Percentiles rank a stretch among this genome's conserved stretches.
Evolutionary conservation across 2,797 vertebrate species (phyloP).

Genomic region (Menidia menidia): DNA sequence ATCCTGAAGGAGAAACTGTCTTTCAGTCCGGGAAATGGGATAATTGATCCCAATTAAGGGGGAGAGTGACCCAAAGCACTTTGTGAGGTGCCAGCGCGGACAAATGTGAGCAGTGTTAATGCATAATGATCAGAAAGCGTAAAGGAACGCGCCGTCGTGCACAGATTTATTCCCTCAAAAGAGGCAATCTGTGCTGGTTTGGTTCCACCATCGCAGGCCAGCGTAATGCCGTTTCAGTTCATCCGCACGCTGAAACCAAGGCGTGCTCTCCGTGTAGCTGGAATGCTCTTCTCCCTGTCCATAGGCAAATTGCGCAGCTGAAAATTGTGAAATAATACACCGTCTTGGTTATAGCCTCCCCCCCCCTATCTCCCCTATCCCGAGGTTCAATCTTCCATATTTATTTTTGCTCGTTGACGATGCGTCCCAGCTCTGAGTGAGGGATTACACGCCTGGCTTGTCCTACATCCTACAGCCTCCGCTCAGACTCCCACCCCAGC

Average conservation of each 20-base stretch:
- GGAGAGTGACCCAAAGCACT: conserved; percentile 73
- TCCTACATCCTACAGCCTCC: conserved; percentile 67
- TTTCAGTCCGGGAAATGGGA: conserved; percentile 75
- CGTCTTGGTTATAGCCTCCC: conserved; percentile 29
- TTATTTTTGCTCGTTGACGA: conserved; percentile 68
- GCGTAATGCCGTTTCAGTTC: conserved; percentile 10
- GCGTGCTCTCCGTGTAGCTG: neutral
- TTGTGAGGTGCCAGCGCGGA: conserved; percentile 32
- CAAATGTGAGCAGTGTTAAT: conserved; percentile 68
- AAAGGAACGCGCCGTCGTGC: conserved; percentile 48
- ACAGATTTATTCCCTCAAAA: conserved; percentile 16
- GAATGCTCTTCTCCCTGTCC: neutral
- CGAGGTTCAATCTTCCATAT: conserved; percentile 57
- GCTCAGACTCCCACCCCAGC: conserved; percentile 33
- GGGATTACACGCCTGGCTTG: conserved; percentile 75
- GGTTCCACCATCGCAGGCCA: neutral
- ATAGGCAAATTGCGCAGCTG: neutral
- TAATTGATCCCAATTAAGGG: conserved; percentile 82
- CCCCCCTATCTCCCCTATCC: conserved; percentile 46
- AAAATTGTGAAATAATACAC: conserved; percentile 3
- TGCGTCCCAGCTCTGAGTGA: conserved; percentile 64
- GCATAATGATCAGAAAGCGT: conserved; percentile 40
- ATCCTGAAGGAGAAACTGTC: conserved; percentile 74
- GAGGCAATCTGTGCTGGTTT: conserved; percentile 16
- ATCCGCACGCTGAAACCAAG: neutral